Conservation (phyloP, 2,888 invertebrate species). For the Deilephila porcellus region DNA sequence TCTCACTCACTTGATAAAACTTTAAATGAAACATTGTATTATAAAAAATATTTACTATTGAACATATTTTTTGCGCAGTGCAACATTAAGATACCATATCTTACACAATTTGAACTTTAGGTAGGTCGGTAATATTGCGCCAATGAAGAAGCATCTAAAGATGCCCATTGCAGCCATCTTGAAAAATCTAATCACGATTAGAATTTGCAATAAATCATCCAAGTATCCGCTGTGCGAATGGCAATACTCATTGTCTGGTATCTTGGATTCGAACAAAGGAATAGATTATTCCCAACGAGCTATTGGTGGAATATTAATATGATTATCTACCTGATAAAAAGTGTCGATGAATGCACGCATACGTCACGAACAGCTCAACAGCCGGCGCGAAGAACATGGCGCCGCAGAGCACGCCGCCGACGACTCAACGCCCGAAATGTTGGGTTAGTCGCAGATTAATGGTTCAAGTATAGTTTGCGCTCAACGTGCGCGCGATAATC, state of each 20-base stretch:
- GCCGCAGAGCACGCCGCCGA: background rate
- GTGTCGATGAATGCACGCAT: conserved; percentile 7
- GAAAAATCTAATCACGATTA: conserved; percentile 21
- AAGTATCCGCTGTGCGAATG: conserved; percentile 6
- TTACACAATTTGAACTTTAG: background rate
- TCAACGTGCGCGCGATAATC: conserved; percentile 57
- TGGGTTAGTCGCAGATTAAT: conserved; percentile 18
- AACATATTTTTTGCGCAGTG: background rate
- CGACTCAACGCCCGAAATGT: conserved; percentile 9
- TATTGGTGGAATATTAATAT: conserved; percentile 28
- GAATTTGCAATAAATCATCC: conserved; percentile 13
- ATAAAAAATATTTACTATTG: background rate
- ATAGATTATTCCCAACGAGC: conserved; percentile 1
- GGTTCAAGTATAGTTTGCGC: conserved; percentile 26
- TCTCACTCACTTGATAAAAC: background rate
- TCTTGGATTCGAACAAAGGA: conserved; percentile 28
- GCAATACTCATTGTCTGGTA: conserved; percentile 12
- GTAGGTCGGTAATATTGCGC: background rate
- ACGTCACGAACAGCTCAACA: conserved; percentile 8
- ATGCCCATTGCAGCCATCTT: background rate
- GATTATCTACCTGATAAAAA: conserved; percentile 30
- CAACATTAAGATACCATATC: background rate
- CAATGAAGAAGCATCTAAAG: background rate
- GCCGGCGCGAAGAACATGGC: conserved; percentile 12
- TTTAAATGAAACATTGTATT: background rate